phyloP scores from a whole-genome alignment of 1,140 invertebrate species.

The Proctacanthus coquilletti region DNA sequence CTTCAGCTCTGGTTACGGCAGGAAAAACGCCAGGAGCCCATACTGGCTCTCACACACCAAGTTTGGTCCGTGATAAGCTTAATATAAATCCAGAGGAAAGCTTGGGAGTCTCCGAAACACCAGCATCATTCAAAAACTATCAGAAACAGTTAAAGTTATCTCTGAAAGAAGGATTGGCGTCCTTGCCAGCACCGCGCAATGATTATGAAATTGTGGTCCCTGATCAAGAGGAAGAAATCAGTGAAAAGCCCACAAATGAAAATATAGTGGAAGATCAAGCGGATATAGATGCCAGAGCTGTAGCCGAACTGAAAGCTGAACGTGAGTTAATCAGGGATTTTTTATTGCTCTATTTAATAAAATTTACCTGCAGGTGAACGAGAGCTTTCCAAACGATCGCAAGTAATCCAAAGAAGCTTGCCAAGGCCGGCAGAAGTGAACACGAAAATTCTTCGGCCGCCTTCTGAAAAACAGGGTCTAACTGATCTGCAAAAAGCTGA shows the following conservation, averaged over 20 bases:
- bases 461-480: constrained; percentile 52
- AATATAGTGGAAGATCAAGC: constrained; percentile 66
- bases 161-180: constrained; percentile 55
- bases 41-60: constrained; percentile 19
- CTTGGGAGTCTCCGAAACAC: constrained; percentile 48
- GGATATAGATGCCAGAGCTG: constrained; percentile 60
- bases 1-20: constrained; percentile 27
- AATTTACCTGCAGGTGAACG: neutral
- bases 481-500: constrained; percentile 90
- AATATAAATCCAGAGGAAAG: constrained; percentile 86
- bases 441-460: constrained; percentile 58
- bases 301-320: constrained; percentile 17
- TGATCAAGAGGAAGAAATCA: constrained; percentile 57
- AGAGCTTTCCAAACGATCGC: constrained; percentile 66
- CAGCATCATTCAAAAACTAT: constrained; percentile 40
- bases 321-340: constrained; percentile 14
- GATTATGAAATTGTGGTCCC: constrained; percentile 98
- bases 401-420: constrained; percentile 76
- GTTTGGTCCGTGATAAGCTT: constrained; percentile 72
- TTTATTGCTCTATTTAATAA: too few relatives aligned
- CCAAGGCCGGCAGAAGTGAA: constrained; percentile 82
- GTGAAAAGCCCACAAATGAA: constrained; percentile 30
- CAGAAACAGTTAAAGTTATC: constrained; percentile 59
- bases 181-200: constrained; percentile 81
- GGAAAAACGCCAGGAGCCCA: constrained; percentile 12